A percentile compares a stretch with the other conserved stretches of the same genome.
Evolutionary conservation across 2,113 vertebrate species (phyloP).

Genomic region (Serilophus lunatus): DNA sequence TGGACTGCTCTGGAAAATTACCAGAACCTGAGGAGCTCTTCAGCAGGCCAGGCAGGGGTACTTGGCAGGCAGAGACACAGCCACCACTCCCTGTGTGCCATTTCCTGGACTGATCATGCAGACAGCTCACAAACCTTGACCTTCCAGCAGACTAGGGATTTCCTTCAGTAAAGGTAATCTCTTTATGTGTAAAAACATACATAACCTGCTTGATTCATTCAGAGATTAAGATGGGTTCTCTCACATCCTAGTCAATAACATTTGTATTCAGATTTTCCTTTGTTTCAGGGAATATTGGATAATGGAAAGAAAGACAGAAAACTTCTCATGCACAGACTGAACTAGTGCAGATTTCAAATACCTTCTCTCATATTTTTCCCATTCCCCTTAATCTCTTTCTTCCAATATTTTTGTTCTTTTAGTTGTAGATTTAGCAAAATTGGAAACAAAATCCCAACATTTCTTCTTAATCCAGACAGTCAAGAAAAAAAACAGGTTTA

Average conservation of each 20-base stretch:
- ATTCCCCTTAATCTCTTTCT: not conserved
- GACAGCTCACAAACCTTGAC: not conserved
- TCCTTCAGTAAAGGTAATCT: not conserved
- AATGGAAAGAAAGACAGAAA: not conserved
- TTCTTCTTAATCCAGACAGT: not conserved
- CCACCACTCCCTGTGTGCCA: not conserved
- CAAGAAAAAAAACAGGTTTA: not conserved
- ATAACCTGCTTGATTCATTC: not conserved
- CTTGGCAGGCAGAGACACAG: not conserved
- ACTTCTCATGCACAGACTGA: not conserved
- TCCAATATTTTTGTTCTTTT: not conserved
- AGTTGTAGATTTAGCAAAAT: not conserved
- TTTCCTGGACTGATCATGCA: not conserved
- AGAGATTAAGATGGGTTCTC: not conserved
- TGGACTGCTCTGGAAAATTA: not conserved
- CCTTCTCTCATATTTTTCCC: not conserved
- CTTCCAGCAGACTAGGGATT: not conserved
- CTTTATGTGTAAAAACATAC: not conserved
- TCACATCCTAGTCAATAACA: not conserved
- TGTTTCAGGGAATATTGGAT: not conserved
- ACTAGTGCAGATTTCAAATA: not conserved
- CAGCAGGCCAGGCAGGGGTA: not conserved
- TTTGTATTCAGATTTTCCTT: not conserved
- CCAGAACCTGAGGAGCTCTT: not conserved
- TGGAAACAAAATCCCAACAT: not conserved